These are phyloP conservation scores for Serrognathus titanus DNA, from an alignment of 2,888 invertebrate genomes.

Conservation along the genomic window DNA sequence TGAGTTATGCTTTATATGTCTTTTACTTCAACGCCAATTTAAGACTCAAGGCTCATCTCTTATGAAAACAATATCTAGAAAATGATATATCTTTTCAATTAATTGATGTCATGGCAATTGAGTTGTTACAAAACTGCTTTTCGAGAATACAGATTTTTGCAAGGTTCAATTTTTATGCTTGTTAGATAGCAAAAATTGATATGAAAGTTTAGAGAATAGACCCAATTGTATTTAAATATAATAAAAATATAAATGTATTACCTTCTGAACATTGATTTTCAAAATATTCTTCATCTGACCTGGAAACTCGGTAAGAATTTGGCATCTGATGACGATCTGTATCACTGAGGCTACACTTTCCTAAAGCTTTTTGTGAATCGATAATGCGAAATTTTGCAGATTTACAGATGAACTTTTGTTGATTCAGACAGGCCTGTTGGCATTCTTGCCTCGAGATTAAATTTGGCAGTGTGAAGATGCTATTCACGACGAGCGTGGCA, in stretches of 20 bases:
- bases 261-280: slow-evolving; percentile 74
- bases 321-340: slow-evolving; percentile 74
- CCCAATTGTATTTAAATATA: too few relatives aligned
- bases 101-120: too few relatives aligned
- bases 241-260: slow-evolving; percentile 10
- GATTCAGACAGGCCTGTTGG: slow-evolving; percentile 59
- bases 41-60: too few relatives aligned
- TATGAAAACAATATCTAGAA: too few relatives aligned
- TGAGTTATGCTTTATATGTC: too few relatives aligned
- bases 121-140: too few relatives aligned
- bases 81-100: too few relatives aligned
- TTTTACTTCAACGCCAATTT: too few relatives aligned
- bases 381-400: slow-evolving; percentile 53
- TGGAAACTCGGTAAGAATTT: slow-evolving; percentile 72
- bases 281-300: slow-evolving; percentile 75
- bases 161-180: too few relatives aligned
- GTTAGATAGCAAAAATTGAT: too few relatives aligned
- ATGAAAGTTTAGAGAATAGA: too few relatives aligned
- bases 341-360: slow-evolving; percentile 68
- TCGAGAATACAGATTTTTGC: too few relatives aligned
- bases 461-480: slow-evolving; percentile 57
- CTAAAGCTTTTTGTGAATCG: slow-evolving; percentile 39
- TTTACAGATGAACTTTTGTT: slow-evolving; percentile 53
- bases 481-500: slow-evolving; percentile 67
- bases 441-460: slow-evolving; percentile 66